Percentiles rank a stretch among this genome's conserved stretches.
These are phyloP conservation scores for Cepphus grylle DNA, from an alignment of 2,113 vertebrate species.

Conservation along the genomic window DNA sequence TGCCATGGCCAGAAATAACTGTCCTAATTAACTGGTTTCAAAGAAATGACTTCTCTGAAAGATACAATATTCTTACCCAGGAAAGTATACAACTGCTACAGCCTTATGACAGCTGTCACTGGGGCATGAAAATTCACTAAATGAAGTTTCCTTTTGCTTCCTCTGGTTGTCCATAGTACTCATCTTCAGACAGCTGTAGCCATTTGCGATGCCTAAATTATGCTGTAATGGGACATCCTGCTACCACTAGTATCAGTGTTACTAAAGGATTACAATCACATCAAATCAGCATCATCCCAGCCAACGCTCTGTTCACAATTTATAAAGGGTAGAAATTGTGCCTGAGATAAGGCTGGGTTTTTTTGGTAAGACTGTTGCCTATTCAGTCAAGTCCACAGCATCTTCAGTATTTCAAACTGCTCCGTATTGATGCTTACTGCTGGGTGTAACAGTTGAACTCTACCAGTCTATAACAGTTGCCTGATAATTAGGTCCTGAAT, in stretches of 20 bases:
- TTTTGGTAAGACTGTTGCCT: background rate
- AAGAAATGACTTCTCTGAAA: constrained; percentile 47
- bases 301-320: background rate
- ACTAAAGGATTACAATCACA: background rate
- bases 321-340: background rate
- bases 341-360: background rate
- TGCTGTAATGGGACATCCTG: background rate
- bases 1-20: constrained; percentile 68
- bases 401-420: background rate
- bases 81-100: constrained; percentile 53
- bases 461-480: background rate
- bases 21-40: constrained; percentile 71
- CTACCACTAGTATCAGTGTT: background rate
- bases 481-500: background rate
- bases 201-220: background rate
- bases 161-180: background rate
- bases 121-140: constrained; percentile 37
- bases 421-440: background rate
- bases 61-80: constrained; percentile 37
- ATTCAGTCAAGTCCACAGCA: background rate
- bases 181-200: constrained; percentile 39
- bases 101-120: constrained; percentile 50
- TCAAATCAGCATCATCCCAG: background rate
- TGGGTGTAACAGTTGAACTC: background rate
- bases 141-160: background rate